Conservation (phyloP, 1,140 invertebrate genomes). For the Eufriesea mexicana region DNA sequence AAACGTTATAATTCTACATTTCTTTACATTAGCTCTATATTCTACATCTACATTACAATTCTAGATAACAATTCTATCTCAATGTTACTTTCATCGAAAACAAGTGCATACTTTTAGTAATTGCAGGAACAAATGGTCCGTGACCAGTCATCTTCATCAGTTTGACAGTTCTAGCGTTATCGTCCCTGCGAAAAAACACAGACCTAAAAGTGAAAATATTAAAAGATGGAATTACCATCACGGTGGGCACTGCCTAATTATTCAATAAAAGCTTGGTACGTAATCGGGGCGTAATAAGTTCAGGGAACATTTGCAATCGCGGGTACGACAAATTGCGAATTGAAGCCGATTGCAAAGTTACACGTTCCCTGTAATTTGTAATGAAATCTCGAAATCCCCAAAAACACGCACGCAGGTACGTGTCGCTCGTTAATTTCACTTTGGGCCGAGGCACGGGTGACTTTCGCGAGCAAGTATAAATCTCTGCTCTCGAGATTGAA, state of each 20-base stretch:
- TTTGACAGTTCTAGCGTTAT: too few species aligned
- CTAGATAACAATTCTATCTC: too few species aligned
- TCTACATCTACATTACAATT: too few species aligned
- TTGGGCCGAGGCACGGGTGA: not conserved
- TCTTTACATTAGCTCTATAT: too few species aligned
- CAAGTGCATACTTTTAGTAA: too few species aligned
- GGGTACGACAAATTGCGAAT: constrained; percentile 14
- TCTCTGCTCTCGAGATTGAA: constrained; percentile 30
- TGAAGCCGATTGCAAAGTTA: not conserved
- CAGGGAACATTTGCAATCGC: not conserved
- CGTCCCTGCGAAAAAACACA: too few species aligned
- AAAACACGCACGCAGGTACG: constrained; percentile 19
- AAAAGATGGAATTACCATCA: not conserved
- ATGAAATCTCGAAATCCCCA: constrained; percentile 29
- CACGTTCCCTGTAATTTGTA: constrained; percentile 41
- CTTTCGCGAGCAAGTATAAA: constrained; percentile 53
- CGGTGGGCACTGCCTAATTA: not conserved
- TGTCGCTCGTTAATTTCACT: constrained; percentile 59
- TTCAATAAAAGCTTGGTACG: constrained; percentile 10
- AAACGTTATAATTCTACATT: too few species aligned
- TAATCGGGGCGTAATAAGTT: not conserved
- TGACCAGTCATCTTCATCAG: too few species aligned
- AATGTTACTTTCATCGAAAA: too few species aligned
- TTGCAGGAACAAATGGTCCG: too few species aligned
- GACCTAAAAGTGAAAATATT: not conserved